Base-by-base conservation (phyloP, 2,888 invertebrate species). In the Cepaea hortensis region DNA sequence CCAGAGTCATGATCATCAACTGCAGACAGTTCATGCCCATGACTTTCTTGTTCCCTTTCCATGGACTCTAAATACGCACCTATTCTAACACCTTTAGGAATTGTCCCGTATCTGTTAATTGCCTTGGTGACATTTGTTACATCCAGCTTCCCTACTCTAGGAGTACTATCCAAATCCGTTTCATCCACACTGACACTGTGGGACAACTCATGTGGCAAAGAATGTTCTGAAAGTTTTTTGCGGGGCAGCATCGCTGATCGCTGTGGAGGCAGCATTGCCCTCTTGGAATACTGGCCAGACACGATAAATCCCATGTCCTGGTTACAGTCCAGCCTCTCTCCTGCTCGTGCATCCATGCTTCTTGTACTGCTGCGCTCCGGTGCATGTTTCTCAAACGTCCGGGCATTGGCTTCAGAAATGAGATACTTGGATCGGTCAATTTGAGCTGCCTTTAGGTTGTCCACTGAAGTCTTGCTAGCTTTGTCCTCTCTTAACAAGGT, bases 11-110 rank as follows among this genome's bases (percentile, higher is more conserved):
- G 92, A 87, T 92, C 92, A 62, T 92, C 93, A 9, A 91, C 88
- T 3, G 91, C 88, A 5, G 91, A 89, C 86, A 91, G 86, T n/a
- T 90, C 79, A 50, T 83, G 48, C 23, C 86, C 86, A 15, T 81
- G 81, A 46, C 79, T 62, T 90, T 90, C 93, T 91, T 91, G 94
- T 89, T 89, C 94, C 88, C 91, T 93, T 91, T 92, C 90, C 93
- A 99, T 95, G 7, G 98, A 98, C 95, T 99, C 98, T 85, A 99
- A 95, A 95, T 98, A 99, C 9, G 98, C 99, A 62, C 98, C 98
- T 91, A 99, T 99, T 90, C 99, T 96, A 15, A 98, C 98, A 81
- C 97, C 98, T 95, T 99, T 99, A 0, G 99, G 99, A 93, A 99
- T 95, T 15, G 99, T 99, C 35, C 99, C 99, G 94, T 98, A 99